A percentile compares a stretch with the other conserved stretches of the same genome.
These are phyloP conservation scores for Halcyon smyrnensis DNA, from an alignment of 2,797 vertebrate genomes.

Conservation along the genomic window DNA sequence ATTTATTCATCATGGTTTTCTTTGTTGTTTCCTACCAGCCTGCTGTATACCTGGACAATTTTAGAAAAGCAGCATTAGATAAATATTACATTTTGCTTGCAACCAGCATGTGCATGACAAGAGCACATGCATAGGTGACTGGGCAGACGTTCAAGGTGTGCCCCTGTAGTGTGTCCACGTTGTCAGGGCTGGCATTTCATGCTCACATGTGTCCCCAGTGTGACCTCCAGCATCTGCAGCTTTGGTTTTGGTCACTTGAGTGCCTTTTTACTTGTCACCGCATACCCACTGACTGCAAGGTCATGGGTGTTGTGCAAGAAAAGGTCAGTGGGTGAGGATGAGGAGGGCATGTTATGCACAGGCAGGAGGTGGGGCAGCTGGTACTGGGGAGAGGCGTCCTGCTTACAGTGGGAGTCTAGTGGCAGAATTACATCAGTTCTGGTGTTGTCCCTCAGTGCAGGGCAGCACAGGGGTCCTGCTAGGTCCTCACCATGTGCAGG, in stretches of 20 bases:
- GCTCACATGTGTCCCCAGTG: rapidly evolving
- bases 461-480: neutral
- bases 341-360: neutral
- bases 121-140: neutral
- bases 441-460: rapidly evolving
- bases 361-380: neutral
- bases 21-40: conserved; percentile 17
- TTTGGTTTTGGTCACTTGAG: neutral
- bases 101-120: neutral
- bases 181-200: neutral
- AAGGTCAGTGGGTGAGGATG: rapidly evolving
- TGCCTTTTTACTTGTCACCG: neutral
- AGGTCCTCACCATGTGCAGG: neutral
- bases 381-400: neutral
- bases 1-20: conserved; percentile 49
- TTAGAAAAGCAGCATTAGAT: neutral
- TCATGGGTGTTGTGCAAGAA: neutral
- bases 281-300: rapidly evolving
- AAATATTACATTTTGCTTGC: conserved; percentile 1
- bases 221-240: neutral
- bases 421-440: neutral
- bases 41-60: conserved; percentile 1
- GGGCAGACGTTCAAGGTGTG: neutral
- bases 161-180: rapidly evolving
- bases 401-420: neutral